Percentiles rank a stretch among this genome's conserved stretches.
Conservation (phyloP, 2,888 invertebrate species). For the Eupithecia pulchellata region DNA sequence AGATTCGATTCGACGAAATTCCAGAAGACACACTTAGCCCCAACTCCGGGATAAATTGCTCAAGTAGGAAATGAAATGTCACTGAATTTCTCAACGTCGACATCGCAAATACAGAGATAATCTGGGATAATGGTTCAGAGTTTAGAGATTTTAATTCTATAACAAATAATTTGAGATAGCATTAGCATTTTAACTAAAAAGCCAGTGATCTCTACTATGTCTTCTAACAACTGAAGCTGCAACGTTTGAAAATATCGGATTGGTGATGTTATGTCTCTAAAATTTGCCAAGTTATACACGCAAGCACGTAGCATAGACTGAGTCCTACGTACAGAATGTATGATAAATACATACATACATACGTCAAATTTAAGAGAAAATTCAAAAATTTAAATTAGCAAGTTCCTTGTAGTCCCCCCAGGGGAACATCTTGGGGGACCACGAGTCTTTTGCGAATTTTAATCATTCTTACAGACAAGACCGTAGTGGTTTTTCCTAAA, state of each 20-base stretch:
- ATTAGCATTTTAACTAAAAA: constrained; percentile 60
- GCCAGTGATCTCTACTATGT: neutral
- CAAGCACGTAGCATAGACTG: neutral
- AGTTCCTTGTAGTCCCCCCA: neutral
- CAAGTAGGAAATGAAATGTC: constrained; percentile 48
- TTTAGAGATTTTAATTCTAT: constrained; percentile 59
- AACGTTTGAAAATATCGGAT: neutral
- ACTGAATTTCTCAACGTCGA: constrained; percentile 46
- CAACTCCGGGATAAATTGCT: constrained; percentile 43
- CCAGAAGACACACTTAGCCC: constrained; percentile 40
- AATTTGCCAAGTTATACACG: neutral
- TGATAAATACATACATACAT: neutral
- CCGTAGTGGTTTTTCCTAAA: neutral
- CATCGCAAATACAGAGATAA: constrained; percentile 51
- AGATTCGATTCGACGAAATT: constrained; percentile 44
- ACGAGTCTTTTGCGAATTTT: neutral
- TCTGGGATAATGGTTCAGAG: constrained; percentile 58
- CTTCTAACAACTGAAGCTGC: neutral
- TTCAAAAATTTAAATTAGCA: no score
- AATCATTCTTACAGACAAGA: neutral
- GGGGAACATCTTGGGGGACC: neutral
- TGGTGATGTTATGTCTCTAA: no score
- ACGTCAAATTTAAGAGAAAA: neutral
- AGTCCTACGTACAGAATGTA: neutral
- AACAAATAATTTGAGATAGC: constrained; percentile 56